phyloP scores from a whole-genome alignment of 2,888 invertebrate species.

The Gymnosoma rotundatum region DNA sequence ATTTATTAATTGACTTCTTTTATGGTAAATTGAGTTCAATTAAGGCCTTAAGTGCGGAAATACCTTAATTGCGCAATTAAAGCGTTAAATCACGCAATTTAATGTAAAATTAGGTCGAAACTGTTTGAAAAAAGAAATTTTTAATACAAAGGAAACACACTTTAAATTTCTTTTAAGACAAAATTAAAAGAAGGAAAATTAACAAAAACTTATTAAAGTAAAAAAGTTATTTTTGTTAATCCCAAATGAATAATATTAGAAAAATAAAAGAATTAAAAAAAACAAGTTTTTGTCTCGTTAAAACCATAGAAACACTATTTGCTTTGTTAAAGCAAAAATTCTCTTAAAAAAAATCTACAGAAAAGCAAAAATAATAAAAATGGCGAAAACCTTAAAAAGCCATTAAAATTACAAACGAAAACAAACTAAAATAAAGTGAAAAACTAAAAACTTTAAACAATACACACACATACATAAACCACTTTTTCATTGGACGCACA shows the following conservation, averaged over 20 bases:
- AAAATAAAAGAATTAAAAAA: constrained; percentile 44
- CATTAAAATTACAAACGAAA: constrained; percentile 43
- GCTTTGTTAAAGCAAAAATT: constrained; percentile 2
- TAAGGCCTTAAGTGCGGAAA: too few relatives aligned
- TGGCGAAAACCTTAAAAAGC: constrained; percentile 54
- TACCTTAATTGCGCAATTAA: too few relatives aligned
- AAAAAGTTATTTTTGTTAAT: not conserved
- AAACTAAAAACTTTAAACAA: constrained; percentile 21
- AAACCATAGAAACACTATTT: constrained; percentile 43
- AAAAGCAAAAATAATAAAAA: constrained; percentile 16
- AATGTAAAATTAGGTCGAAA: too few relatives aligned
- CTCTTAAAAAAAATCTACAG: not conserved
- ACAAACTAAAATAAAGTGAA: constrained; percentile 17
- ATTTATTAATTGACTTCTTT: too few relatives aligned
- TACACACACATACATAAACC: not conserved
- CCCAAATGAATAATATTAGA: constrained; percentile 32
- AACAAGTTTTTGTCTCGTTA: constrained; percentile 54
- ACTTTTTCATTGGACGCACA: not conserved
- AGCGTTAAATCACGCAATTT: too few relatives aligned
- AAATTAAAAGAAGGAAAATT: constrained; percentile 9
- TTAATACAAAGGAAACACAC: constrained; percentile 4
- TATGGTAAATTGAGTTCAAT: too few relatives aligned
- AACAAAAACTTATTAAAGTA: not conserved
- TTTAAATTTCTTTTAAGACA: constrained; percentile 4
- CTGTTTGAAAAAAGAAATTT: not conserved